Percentiles rank a stretch among this genome's conserved stretches.
These are phyloP conservation scores for Tridacna gigas DNA, from an alignment of 2,888 invertebrate species.

Conservation along the genomic window DNA sequence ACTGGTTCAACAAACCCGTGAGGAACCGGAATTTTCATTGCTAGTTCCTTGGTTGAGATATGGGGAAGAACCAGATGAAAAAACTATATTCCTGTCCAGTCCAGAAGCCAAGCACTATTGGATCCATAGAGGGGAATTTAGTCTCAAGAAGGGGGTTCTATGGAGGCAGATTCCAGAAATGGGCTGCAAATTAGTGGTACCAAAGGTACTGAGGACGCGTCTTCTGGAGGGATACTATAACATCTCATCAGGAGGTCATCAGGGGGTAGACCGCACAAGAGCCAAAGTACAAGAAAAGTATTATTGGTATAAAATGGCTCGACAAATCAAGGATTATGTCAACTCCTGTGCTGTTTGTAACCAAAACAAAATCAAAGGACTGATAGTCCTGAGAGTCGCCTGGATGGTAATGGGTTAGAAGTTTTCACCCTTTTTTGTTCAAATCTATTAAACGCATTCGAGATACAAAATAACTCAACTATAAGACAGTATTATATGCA, in stretches of 20 bases:
- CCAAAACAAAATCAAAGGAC: too few species aligned
- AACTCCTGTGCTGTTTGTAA: conserved; percentile 16
- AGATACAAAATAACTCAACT: too few species aligned
- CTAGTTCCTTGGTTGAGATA: neutral
- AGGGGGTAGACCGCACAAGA: conserved; percentile 34
- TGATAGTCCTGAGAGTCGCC: too few species aligned
- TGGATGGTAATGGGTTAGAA: too few species aligned
- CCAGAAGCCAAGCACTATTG: conserved; percentile 25
- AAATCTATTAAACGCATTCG: too few species aligned
- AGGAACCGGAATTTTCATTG: too few species aligned
- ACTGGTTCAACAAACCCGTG: too few species aligned
- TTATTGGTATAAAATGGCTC: conserved; percentile 35
- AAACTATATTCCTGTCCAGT: neutral
- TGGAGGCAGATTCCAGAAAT: neutral
- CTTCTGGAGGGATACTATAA: conserved; percentile 24
- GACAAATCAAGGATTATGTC: conserved; percentile 17
- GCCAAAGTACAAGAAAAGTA: conserved; percentile 20
- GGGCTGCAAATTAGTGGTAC: neutral
- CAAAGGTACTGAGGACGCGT: conserved; percentile 5
- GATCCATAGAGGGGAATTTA: conserved; percentile 6
- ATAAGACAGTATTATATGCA: too few species aligned
- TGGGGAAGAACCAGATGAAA: neutral
- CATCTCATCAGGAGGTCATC: conserved; percentile 46
- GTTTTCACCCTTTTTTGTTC: too few species aligned
- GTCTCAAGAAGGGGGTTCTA: neutral